Conservation (phyloP, 2,888 invertebrate genomes). For the Hirtodrosophila confusa region DNA sequence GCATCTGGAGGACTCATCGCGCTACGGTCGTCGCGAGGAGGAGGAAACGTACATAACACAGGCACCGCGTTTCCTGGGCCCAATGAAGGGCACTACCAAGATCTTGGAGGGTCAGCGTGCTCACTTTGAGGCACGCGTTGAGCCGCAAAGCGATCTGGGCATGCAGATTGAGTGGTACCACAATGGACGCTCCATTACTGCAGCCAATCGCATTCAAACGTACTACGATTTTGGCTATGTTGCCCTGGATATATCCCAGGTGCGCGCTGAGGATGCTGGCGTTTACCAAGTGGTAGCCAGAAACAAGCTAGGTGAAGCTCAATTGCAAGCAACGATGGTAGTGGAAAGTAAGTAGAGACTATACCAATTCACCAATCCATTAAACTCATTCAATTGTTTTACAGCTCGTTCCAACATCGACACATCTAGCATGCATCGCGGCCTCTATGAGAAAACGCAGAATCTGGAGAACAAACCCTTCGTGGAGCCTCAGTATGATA, state of each 20-base stretch:
- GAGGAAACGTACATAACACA: constrained; percentile 91
- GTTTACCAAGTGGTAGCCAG: constrained; percentile 96
- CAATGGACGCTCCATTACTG: constrained; percentile 95
- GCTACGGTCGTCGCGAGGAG: constrained; percentile 88
- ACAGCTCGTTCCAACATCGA: constrained; percentile 94
- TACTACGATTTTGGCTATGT: constrained; percentile 99
- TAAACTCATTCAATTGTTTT: constrained; percentile 64
- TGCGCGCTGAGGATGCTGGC: constrained; percentile 96
- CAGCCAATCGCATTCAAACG: constrained; percentile 95
- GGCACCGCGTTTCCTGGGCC: constrained; percentile 94
- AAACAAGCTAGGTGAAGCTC: constrained; percentile 95
- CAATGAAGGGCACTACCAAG: constrained; percentile 95
- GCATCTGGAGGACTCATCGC: constrained; percentile 92
- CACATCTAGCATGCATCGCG: constrained; percentile 95
- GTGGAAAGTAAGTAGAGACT: constrained; percentile 91
- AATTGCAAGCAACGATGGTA: constrained; percentile 92
- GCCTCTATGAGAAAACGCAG: constrained; percentile 93
- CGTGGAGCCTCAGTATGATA: constrained; percentile 93
- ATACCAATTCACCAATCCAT: neutral
- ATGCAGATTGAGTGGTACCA: constrained; percentile 98
- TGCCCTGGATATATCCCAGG: constrained; percentile 96
- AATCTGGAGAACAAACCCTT: constrained; percentile 93
- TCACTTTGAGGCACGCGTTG: constrained; percentile 97
- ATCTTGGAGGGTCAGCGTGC: constrained; percentile 97
- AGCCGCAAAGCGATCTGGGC: constrained; percentile 96